Evolutionary conservation across 2,888 invertebrate species (phyloP), one percentile per base, ranked within the genome.

Genomic region (Drosophila cyrtoloma): DNA sequence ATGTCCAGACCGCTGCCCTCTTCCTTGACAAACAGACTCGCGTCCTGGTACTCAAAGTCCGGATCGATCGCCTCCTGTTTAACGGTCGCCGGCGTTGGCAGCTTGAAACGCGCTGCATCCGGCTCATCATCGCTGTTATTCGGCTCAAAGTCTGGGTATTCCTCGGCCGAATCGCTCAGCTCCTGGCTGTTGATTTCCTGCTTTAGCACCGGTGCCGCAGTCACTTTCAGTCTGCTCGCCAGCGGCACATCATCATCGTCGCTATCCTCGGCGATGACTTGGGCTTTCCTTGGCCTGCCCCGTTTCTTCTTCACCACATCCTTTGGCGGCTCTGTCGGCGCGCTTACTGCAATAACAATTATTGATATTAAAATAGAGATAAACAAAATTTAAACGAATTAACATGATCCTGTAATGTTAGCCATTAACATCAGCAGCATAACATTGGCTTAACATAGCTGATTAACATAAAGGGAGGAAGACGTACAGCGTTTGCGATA

Each of bases 81-180:
- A 51, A 88, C 91, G 51, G 61, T 59, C 9, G 81, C 66, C 9
- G 83, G 84, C 5, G 83, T 70, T 22, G 81, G 82, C 32, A 89
- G 64, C 63, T 77, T 81, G 5, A 82, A 82, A 33, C 71, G 81
- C 55, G 9, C 68, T 47, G 67, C 86, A 42, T 85, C 84, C 3
- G 69, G 68, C 10, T 86, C 86, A 7, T 89, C 88, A 1, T 91
- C 91, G n/a, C 85, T 81, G 30, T 86, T 84, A 42, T 71, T 86
- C 0, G 86, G 84, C 65, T 92, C 89, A 60, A 84, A 92, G 74
- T 84, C 89, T 9, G 90, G 88, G 71, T 84, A 89, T 60, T 92
- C 92, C 39, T 92, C 91, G 16, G 78, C 85, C 5, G 86, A 84
- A 62, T 92, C 92, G 22, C 87, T 84, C 19, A 69, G 59, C 60